Base-by-base conservation (phyloP, 2,113 vertebrate genomes). In the Misgurnus anguillicaudatus region DNA sequence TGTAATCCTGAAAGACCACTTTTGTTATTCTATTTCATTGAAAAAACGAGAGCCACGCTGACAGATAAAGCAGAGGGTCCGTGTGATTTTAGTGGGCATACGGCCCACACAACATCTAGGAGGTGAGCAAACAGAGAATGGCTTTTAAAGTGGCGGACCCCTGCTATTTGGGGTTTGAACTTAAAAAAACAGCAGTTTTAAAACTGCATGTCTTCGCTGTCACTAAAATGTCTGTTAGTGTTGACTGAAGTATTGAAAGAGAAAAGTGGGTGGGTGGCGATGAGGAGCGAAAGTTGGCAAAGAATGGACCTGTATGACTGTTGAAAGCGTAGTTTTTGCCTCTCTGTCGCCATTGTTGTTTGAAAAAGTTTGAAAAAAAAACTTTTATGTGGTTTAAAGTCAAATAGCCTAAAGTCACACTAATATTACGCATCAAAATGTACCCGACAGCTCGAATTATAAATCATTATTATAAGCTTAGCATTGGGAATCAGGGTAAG, bases 1-100 rank as follows among this genome's bases (percentile, higher is more conserved):
- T 78, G 80, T 85, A 75, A 78, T 67, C 74, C 79, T 83, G 83
- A 85, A 80, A 78, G 75, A 47, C 65, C 64, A 24, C 66, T 42
- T 61, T 83, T 83, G 79, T 87, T 80, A 60, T 16, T 45, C 38
- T 51, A 72, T 53, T 38, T 63, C 82, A 72, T 60, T 72, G 68
- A 70, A 21, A 47, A 53, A 65, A 42, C 13, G 14, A 42, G 48
- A 67, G 24, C n/a, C 47, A 62, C 13, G 21, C 21, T 68, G 67
- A 65, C 62, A 61, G 62, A 69, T 69, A 41, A 80, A 82, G 75
- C 39, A 51, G 48, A 79, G 61, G 45, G 42, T 53, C 55, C 70
- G 51, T 85, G 76, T 64, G 73, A 53, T 60, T 75, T 65, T 66
- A 57, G 80, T 64, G 71, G 51, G 75, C 76, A 68, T 17, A 41